Evolutionary conservation across 1,140 invertebrate genomes (phyloP).

Genomic region (Parapsyche elsis): DNA sequence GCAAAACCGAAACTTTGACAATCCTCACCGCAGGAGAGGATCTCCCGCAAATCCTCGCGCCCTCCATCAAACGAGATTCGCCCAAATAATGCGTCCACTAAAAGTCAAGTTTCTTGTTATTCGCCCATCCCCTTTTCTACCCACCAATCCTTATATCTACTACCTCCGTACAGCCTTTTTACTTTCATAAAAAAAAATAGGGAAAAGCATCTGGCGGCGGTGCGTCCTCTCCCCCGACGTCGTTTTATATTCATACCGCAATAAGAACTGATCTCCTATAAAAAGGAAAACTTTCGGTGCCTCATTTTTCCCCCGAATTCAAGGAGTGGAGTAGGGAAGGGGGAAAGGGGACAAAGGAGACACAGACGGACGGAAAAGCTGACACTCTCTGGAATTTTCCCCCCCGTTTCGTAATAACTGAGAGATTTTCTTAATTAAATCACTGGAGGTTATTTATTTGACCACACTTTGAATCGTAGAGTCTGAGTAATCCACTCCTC

Average conservation of each 20-base stretch:
- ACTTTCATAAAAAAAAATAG: conserved; percentile 48
- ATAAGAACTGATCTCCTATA: conserved; percentile 55
- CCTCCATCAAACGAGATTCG: conserved; percentile 51
- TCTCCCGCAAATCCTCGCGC: conserved; percentile 54
- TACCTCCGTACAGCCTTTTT: conserved; percentile 32
- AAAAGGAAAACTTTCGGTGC: conserved; percentile 51
- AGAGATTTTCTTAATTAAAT: conserved; percentile 54
- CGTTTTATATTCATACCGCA: conserved; percentile 56
- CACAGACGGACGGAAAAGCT: neutral
- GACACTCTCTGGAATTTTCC: conserved; percentile 23
- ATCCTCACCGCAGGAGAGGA: conserved; percentile 25
- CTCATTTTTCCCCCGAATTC: conserved; percentile 46
- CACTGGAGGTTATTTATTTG: conserved; percentile 52
- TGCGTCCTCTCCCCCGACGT: neutral
- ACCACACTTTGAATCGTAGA: conserved; percentile 43
- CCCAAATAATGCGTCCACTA: conserved; percentile 54
- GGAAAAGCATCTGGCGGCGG: conserved; percentile 29
- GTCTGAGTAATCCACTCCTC: conserved; percentile 14
- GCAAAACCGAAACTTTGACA: conserved; percentile 7
- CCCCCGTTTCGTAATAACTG: conserved; percentile 26
- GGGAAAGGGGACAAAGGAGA: neutral
- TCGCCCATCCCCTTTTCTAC: conserved; percentile 18
- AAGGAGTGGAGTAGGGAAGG: neutral
- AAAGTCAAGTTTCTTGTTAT: conserved; percentile 56
- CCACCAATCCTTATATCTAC: neutral